Percentiles rank a stretch among this genome's conserved stretches.
Evolutionary conservation across 2,888 invertebrate genomes (phyloP).

Genomic region (Ochropacha duplaris): DNA sequence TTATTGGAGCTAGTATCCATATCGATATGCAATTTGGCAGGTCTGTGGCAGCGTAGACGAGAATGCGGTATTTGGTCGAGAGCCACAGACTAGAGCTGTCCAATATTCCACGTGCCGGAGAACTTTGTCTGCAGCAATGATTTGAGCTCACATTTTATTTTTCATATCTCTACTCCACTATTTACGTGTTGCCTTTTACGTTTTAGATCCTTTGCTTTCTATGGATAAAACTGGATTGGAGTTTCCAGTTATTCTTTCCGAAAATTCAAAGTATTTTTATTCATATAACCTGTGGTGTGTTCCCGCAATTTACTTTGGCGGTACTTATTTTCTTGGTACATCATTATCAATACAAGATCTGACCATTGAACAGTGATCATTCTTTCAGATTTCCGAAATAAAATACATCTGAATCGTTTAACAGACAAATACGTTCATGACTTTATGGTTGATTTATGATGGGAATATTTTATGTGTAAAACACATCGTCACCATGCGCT

Average conservation of each 20-base stretch:
- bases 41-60: constrained; percentile 33
- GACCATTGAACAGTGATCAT: too few relatives aligned
- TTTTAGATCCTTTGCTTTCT: background rate
- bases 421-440: too few relatives aligned
- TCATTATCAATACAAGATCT: too few relatives aligned
- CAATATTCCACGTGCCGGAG: background rate
- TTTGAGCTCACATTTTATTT: background rate
- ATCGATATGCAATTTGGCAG: constrained; percentile 61
- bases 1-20: constrained; percentile 23
- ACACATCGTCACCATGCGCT: too few relatives aligned
- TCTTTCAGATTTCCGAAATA: too few relatives aligned
- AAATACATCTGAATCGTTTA: too few relatives aligned
- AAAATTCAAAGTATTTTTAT: too few relatives aligned
- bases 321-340: too few relatives aligned
- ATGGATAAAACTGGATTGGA: background rate
- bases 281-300: too few relatives aligned
- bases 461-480: too few relatives aligned
- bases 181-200: background rate
- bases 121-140: background rate
- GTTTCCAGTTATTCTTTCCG: background rate
- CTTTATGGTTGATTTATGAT: too few relatives aligned
- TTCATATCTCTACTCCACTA: background rate
- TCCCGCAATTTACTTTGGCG: too few relatives aligned
- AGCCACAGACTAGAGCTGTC: background rate
- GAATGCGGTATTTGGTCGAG: constrained; percentile 38